These are phyloP conservation scores for Oppia nitens DNA, from an alignment of 1,140 invertebrate species.

Conservation along the genomic window DNA sequence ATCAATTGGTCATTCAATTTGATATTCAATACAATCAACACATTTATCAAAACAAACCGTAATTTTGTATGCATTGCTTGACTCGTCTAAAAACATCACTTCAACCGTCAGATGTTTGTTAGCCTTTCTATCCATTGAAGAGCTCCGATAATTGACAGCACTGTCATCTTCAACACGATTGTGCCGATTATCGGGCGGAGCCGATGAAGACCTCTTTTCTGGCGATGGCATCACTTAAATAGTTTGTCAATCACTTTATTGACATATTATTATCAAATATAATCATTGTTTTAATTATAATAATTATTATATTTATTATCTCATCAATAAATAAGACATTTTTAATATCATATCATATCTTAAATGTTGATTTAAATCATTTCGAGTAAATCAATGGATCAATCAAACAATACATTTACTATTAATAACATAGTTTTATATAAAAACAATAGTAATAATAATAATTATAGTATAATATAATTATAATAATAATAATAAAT, in stretches of 20 bases:
- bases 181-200: conserved; percentile 13
- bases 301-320: not conserved
- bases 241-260: not conserved
- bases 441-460: too few species aligned
- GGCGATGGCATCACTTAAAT: not conserved
- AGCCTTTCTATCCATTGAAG: conserved; percentile 13
- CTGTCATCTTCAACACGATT: conserved; percentile 13
- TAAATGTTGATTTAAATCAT: too few species aligned
- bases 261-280: not conserved
- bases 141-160: conserved; percentile 16
- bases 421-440: too few species aligned
- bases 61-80: conserved; percentile 19
- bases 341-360: too few species aligned
- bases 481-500: too few species aligned
- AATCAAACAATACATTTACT: too few species aligned
- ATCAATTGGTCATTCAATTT: not conserved
- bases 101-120: conserved; percentile 18
- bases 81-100: conserved; percentile 21
- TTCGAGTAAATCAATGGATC: too few species aligned
- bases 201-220: conserved; percentile 10
- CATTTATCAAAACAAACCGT: conserved; percentile 10
- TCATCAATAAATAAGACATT: not conserved
- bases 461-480: too few species aligned
- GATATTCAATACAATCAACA: not conserved
- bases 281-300: too few species aligned